A percentile compares a stretch with the other conserved stretches of the same genome.
These are phyloP conservation scores for Metaphire vulgaris DNA, from an alignment of 1,140 invertebrate genomes.

Conservation along the genomic window DNA sequence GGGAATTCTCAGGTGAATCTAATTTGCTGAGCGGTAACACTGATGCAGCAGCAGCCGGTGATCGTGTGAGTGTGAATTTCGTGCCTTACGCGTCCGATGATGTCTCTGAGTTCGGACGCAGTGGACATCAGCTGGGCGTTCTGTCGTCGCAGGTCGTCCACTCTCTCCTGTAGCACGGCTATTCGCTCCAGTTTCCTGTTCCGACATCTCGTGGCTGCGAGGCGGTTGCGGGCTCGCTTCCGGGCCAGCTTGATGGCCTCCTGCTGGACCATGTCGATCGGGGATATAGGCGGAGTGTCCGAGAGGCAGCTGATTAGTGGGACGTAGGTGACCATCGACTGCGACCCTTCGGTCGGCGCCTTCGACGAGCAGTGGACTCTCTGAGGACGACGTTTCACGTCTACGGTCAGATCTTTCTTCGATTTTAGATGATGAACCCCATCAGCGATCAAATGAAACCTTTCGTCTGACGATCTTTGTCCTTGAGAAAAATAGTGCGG, in stretches of 20 bases:
- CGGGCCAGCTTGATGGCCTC: slow-evolving; percentile 90
- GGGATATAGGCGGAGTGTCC: slow-evolving; percentile 59
- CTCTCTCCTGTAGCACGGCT: slow-evolving; percentile 77
- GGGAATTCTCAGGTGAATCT: too few species aligned
- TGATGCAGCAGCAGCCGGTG: slow-evolving; percentile 63
- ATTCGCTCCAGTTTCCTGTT: slow-evolving; percentile 90
- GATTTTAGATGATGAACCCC: too few species aligned
- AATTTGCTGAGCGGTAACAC: neutral
- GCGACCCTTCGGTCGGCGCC: too few species aligned
- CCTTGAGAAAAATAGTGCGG: too few species aligned
- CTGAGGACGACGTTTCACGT: too few species aligned
- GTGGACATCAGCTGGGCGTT: slow-evolving; percentile 75
- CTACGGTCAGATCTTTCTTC: too few species aligned
- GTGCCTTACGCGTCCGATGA: slow-evolving; percentile 81
- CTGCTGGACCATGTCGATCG: slow-evolving; percentile 92
- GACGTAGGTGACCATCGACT: slow-evolving; percentile 45
- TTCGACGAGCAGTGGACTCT: too few species aligned
- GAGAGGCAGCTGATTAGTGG: slow-evolving; percentile 47
- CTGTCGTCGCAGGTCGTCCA: slow-evolving; percentile 81
- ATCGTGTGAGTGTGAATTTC: slow-evolving; percentile 88
- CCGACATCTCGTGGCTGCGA: slow-evolving; percentile 92
- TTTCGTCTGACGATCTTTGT: too few species aligned
- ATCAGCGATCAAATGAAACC: too few species aligned
- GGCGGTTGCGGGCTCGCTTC: slow-evolving; percentile 86
- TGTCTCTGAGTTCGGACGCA: slow-evolving; percentile 78